A percentile compares a stretch with the other conserved stretches of the same genome.
phyloP scores from a whole-genome alignment of 2,797 vertebrate species.

The Scyliorhinus canicula region DNA sequence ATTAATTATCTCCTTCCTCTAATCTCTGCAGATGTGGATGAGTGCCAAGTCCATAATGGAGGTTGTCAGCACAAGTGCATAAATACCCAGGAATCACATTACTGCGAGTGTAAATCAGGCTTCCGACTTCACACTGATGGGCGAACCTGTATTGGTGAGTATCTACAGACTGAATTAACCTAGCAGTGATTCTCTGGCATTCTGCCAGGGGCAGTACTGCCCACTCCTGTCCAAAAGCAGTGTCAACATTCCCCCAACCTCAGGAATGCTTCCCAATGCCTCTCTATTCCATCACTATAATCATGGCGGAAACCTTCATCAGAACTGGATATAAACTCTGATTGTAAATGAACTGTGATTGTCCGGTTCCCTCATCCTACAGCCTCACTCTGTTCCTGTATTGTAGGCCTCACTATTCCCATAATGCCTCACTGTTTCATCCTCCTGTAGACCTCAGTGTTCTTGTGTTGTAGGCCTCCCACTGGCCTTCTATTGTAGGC shows the following conservation, averaged over 20 bases:
- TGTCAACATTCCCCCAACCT: not conserved
- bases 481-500: not conserved
- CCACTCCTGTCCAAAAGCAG: not conserved
- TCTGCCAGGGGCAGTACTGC: not conserved
- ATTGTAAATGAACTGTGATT: not conserved
- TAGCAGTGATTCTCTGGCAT: not conserved
- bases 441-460: too few species aligned
- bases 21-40: constrained; percentile 72
- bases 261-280: not conserved
- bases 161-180: not conserved
- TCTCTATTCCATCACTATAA: not conserved
- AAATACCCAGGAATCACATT: constrained; percentile 80
- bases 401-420: not conserved
- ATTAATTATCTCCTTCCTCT: not conserved
- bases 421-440: too few species aligned
- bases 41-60: constrained; percentile 85
- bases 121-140: constrained; percentile 79
- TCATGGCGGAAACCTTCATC: too few species aligned
- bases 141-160: constrained; percentile 84
- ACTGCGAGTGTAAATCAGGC: constrained; percentile 76
- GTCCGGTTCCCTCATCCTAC: not conserved
- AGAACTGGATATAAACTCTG: not conserved
- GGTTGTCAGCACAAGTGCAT: constrained; percentile 92
- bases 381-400: not conserved
- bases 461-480: too few species aligned